phyloP scores from a whole-genome alignment of 1,140 invertebrate genomes.

The Eriocheir sinensis region DNA sequence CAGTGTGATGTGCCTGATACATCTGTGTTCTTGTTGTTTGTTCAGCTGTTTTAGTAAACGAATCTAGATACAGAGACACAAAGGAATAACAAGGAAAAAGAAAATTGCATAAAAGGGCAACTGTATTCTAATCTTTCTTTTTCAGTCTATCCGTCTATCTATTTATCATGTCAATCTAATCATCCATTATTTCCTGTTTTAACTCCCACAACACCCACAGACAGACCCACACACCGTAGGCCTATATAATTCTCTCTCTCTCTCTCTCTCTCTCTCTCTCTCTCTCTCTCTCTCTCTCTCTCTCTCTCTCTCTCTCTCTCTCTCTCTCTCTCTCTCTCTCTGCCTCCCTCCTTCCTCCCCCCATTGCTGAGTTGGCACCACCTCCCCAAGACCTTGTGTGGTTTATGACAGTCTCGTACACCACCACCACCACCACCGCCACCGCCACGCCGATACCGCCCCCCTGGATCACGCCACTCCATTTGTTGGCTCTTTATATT shows the following conservation, averaged over 20 bases:
- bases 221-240: slow-evolving; percentile 13
- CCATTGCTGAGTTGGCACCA: neutral
- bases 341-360: neutral
- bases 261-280: neutral
- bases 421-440: too few relatives aligned
- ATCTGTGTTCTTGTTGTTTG: too few relatives aligned
- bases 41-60: too few relatives aligned
- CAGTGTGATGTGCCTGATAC: too few relatives aligned
- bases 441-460: neutral
- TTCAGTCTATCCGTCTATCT: too few relatives aligned
- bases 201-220: neutral
- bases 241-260: too few relatives aligned
- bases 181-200: neutral
- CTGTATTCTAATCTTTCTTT: too few relatives aligned
- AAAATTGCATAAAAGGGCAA: too few relatives aligned
- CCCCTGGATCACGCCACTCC: neutral
- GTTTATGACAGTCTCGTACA: neutral
- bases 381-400: too few relatives aligned
- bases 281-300: slow-evolving; percentile 28
- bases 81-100: too few relatives aligned
- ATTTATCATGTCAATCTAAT: neutral
- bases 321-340: neutral
- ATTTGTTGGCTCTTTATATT: neutral
- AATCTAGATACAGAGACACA: too few relatives aligned
- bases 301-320: slow-evolving; percentile 34